Base-by-base conservation (phyloP, 1,140 invertebrate species). In the Scaptomyza pallida region DNA sequence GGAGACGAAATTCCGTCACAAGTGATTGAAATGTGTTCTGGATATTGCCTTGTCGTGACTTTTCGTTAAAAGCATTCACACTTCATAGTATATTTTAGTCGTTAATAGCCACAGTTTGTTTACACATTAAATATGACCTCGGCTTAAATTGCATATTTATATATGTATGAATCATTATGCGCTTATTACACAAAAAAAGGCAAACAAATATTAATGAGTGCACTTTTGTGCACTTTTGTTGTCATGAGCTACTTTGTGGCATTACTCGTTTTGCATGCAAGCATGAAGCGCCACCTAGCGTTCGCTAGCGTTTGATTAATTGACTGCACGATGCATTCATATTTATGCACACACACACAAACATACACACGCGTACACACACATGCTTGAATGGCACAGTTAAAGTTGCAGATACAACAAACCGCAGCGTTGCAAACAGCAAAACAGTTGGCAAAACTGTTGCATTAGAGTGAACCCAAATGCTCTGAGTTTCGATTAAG, bases 251-350 rank as follows among this genome's bases (percentile, higher is more conserved):
- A 54, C 35, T 54, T 54, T 23, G 16, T 17, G 16, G 43, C 43
- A 45, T 21, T 45, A 16, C 3, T 19, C n/a, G 2, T 15, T 3
- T 5, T 2, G n/a, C 15, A n/a, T 2, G n/a, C 15, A n/a, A 12
- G 16, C 33, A 54, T 17, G 8, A 35, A 52, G 9, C 50, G 50
- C 50, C 50, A 52, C 30, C 50, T 52, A n/a, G 50, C 30, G 30
- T 33, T 26, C 21, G 12, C 33, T 1, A n/a, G 12, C 13, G 23
- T 44, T 74, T 62, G 62, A 61, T 72, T 72, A 54, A 72, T 62
- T 72, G 56, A 62, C 50, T 62, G 37, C 40, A 45, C 40, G 56
- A 72, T 61, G 43, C 33, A 41, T 65, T 48, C 3, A n/a, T 26
- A 17, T 57, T 44, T 16, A 51, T 44, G 15, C 55, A 15, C 41